These are phyloP conservation scores for Tragelaphus eurycerus DNA, from an alignment of 2,797 vertebrate genomes.

Conservation along the genomic window DNA sequence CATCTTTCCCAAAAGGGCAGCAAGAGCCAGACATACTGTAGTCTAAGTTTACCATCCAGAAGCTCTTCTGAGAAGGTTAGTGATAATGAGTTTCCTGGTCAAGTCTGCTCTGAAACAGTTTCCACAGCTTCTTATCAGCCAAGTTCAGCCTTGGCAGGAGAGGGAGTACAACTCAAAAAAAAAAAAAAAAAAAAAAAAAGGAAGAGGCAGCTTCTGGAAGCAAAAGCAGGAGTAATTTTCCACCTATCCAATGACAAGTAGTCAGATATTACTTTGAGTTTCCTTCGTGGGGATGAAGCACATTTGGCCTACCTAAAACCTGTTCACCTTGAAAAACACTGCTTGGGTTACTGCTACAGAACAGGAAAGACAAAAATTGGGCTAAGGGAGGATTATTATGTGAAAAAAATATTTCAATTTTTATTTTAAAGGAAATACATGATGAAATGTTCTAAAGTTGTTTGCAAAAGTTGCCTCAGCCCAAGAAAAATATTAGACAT, in stretches of 20 bases:
- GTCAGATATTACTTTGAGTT: neutral
- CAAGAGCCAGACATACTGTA: neutral
- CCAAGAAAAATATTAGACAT: neutral
- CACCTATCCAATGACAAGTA: neutral
- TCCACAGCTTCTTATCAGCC: neutral
- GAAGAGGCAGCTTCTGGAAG: neutral
- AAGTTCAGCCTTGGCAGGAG: neutral
- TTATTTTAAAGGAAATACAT: slow-evolving; percentile 20
- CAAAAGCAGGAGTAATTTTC: neutral
- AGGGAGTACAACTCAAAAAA: neutral
- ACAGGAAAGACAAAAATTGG: neutral
- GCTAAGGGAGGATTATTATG: neutral
- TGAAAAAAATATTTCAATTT: neutral
- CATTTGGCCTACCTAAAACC: neutral
- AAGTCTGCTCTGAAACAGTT: neutral
- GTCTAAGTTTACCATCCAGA: neutral
- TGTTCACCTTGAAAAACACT: neutral
- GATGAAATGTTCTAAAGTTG: neutral
- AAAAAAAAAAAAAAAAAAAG: neutral
- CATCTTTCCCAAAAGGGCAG: neutral
- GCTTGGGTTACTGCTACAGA: neutral
- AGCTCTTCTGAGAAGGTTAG: neutral
- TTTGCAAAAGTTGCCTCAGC: neutral
- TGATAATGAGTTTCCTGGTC: neutral
- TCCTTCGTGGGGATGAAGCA: neutral